These are phyloP conservation scores for Pristionchus entomophagus DNA, from an alignment of 2,888 invertebrate species.

Conservation along the genomic window DNA sequence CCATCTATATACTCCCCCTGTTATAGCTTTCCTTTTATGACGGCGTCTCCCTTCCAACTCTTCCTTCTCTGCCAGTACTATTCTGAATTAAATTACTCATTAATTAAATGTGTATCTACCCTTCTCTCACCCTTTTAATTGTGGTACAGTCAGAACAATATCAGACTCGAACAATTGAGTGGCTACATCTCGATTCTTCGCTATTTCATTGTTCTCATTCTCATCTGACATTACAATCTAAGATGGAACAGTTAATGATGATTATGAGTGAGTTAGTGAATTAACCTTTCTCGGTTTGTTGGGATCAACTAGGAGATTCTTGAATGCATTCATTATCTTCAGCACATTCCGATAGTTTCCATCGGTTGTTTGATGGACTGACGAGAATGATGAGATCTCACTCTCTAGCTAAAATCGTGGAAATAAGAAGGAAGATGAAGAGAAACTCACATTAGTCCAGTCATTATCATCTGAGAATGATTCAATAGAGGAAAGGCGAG, in stretches of 20 bases:
- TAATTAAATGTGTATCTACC: not conserved
- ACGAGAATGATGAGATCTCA: slow-evolving; percentile 31
- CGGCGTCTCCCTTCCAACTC: slow-evolving; percentile 49
- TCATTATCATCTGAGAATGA: not conserved
- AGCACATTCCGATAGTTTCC: slow-evolving; percentile 31
- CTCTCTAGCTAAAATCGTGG: not conserved
- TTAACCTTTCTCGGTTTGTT: slow-evolving; percentile 20
- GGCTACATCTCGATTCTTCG: slow-evolving; percentile 69
- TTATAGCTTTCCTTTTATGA: slow-evolving; percentile 69
- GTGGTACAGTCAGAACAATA: slow-evolving; percentile 71
- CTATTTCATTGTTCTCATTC: slow-evolving; percentile 72
- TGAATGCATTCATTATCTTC: slow-evolving; percentile 32
- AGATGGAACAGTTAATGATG: not conserved
- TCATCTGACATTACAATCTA: slow-evolving; percentile 59
- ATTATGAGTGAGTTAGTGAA: not conserved
- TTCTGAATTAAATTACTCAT: slow-evolving; percentile 49
- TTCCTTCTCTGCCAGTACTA: slow-evolving; percentile 65
- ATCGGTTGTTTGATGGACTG: slow-evolving; percentile 29
- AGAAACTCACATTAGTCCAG: not conserved
- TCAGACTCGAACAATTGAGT: slow-evolving; percentile 73
- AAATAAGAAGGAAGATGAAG: not conserved
- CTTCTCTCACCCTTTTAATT: slow-evolving; percentile 60
- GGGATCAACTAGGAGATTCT: not conserved
- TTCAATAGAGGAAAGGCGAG: not conserved
- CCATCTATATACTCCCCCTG: slow-evolving; percentile 73